Conservation (phyloP, 2,888 invertebrate genomes). For the Nomada hirtipes region DNA sequence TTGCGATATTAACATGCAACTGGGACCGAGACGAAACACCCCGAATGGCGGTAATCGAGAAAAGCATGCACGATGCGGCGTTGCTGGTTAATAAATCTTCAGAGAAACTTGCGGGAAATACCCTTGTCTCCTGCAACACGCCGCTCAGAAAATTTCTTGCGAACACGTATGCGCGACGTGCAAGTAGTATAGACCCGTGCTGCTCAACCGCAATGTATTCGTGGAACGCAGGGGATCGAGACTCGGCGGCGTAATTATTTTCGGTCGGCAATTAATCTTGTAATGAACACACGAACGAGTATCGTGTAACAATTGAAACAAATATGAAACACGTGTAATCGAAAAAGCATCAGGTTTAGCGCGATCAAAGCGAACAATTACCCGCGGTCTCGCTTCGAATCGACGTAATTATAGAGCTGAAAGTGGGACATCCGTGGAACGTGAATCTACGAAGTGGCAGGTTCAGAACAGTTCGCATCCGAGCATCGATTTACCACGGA, state of each 20-base stretch:
- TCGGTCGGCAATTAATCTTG: neutral
- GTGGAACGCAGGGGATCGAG: neutral
- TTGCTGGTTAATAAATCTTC: conserved; percentile 30
- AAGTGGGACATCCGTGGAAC: conserved; percentile 18
- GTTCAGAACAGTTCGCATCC: neutral
- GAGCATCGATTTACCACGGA: conserved; percentile 18
- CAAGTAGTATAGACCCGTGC: conserved; percentile 9
- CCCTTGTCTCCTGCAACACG: neutral
- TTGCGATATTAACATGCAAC: conserved; percentile 9
- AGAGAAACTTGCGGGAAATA: neutral
- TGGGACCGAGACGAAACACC: neutral
- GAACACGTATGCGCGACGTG: neutral
- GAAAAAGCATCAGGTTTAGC: neutral
- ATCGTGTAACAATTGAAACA: too few relatives aligned
- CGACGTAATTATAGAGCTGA: conserved; percentile 15
- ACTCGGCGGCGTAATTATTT: neutral
- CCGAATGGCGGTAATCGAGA: neutral
- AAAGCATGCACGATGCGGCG: neutral
- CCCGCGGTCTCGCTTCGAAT: neutral
- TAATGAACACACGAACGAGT: too few relatives aligned
- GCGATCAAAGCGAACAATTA: neutral
- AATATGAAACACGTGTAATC: too few relatives aligned
- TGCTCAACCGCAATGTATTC: neutral
- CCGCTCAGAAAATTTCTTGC: conserved; percentile 2
- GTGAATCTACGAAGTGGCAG: neutral